Conservation (phyloP, 2,888 invertebrate species). For the Agriopis marginaria region DNA sequence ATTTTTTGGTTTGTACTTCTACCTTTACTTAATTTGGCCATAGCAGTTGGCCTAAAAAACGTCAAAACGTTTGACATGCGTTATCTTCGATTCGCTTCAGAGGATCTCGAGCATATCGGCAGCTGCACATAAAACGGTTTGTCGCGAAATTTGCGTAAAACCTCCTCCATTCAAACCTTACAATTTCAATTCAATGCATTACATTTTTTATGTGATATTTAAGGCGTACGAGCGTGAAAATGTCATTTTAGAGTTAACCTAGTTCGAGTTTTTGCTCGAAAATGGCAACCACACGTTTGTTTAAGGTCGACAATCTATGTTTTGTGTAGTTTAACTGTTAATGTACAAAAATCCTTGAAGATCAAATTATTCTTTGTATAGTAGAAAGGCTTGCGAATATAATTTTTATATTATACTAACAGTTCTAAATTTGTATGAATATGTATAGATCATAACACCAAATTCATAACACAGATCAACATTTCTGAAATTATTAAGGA, state of each 20-base stretch:
- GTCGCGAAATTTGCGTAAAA: slow-evolving; percentile 61
- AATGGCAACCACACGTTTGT: slow-evolving; percentile 41
- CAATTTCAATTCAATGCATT: slow-evolving; percentile 43
- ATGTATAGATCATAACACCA: no score
- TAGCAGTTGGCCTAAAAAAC: slow-evolving; percentile 8
- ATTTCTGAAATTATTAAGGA: no score
- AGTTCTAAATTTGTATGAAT: no score
- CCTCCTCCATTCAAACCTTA: slow-evolving; percentile 51
- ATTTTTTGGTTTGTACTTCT: not conserved
- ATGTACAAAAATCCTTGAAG: no score
- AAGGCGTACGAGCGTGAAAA: slow-evolving; percentile 60
- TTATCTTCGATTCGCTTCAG: slow-evolving; percentile 31
- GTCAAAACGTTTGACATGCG: slow-evolving; percentile 23
- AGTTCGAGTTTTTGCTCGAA: slow-evolving; percentile 28
- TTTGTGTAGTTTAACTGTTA: slow-evolving; percentile 10
- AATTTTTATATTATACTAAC: no score
- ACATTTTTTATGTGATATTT: slow-evolving; percentile 44
- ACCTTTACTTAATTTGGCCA: not conserved
- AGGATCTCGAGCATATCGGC: slow-evolving; percentile 39
- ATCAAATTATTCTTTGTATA: no score
- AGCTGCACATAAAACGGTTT: slow-evolving; percentile 53
- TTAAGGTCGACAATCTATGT: slow-evolving; percentile 36
- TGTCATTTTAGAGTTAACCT: slow-evolving; percentile 48
- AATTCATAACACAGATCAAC: no score
- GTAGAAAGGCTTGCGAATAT: no score